Evolutionary conservation across 2,113 vertebrate genomes (phyloP).

Genomic region (Onychostruthus taczanowskii): DNA sequence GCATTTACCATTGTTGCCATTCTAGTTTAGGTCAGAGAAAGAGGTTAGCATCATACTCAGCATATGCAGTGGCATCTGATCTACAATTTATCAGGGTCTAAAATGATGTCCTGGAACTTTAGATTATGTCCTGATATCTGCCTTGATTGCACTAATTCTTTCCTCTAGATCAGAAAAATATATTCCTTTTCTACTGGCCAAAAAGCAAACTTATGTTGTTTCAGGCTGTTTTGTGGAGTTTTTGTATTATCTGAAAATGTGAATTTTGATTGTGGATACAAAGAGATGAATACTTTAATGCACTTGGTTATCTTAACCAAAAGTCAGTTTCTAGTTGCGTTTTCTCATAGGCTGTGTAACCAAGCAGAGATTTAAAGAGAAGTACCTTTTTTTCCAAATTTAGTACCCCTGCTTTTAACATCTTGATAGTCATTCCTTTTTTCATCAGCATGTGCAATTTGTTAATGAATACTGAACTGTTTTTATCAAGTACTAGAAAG

Average conservation of each 20-base stretch:
- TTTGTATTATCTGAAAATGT: conserved; percentile 10
- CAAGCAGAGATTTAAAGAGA: not conserved
- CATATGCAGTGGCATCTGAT: conserved; percentile 28
- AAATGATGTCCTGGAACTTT: conserved; percentile 18
- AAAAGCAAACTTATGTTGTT: not conserved
- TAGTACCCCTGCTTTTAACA: not conserved
- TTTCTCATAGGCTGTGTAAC: not conserved
- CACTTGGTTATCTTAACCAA: not conserved
- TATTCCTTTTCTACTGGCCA: not conserved
- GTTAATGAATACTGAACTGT: not conserved
- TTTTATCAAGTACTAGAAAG: not conserved
- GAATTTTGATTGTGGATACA: not conserved
- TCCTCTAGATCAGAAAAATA: conserved; percentile 3
- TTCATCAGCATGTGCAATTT: not conserved
- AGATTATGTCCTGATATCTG: not conserved
- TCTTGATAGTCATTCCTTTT: not conserved
- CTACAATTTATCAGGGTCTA: conserved; percentile 11
- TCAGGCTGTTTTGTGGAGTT: not conserved
- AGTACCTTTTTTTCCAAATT: not conserved
- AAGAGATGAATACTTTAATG: not conserved
- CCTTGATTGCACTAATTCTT: conserved; percentile 17
- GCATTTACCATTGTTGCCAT: conserved; percentile 22
- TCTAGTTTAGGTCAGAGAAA: conserved; percentile 60
- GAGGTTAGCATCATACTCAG: conserved; percentile 37
- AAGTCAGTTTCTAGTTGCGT: not conserved